Evolutionary conservation across 1,140 invertebrate genomes (phyloP).

Genomic region (Neodiprion fabricii): DNA sequence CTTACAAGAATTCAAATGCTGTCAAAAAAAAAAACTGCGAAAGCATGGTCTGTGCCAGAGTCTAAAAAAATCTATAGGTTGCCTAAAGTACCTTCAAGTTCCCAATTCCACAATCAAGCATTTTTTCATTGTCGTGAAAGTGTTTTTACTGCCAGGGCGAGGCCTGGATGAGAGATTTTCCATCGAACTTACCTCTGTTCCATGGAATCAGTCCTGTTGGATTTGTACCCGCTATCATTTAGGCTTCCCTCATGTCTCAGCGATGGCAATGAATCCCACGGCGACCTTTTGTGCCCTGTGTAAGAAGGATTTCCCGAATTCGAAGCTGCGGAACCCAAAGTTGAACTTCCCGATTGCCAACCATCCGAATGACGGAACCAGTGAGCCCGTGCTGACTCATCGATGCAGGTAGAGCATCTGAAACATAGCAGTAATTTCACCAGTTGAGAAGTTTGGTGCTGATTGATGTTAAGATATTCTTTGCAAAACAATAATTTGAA

Average conservation of each 20-base stretch:
- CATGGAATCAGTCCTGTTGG: slow-evolving; percentile 82
- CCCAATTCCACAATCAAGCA: no score
- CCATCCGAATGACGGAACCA: slow-evolving; percentile 89
- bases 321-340: slow-evolving; percentile 67
- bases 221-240: slow-evolving; percentile 85
- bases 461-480: slow-evolving; percentile 10
- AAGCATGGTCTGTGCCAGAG: no score
- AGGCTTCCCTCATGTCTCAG: slow-evolving; percentile 81
- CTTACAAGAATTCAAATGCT: no score
- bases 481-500: no score
- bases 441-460: neutral
- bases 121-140: no score
- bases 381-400: slow-evolving; percentile 81
- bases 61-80: no score
- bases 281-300: slow-evolving; percentile 71
- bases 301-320: slow-evolving; percentile 55
- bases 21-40: no score
- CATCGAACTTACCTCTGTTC: slow-evolving; percentile 73
- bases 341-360: slow-evolving; percentile 81
- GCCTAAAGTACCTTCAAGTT: no score
- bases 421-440: slow-evolving; percentile 33
- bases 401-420: slow-evolving; percentile 83
- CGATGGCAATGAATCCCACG: slow-evolving; percentile 85
- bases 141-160: no score
- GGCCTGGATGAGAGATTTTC: no score